Conservation (phyloP, 2,888 invertebrate genomes). For the Melanotus villosus region DNA sequence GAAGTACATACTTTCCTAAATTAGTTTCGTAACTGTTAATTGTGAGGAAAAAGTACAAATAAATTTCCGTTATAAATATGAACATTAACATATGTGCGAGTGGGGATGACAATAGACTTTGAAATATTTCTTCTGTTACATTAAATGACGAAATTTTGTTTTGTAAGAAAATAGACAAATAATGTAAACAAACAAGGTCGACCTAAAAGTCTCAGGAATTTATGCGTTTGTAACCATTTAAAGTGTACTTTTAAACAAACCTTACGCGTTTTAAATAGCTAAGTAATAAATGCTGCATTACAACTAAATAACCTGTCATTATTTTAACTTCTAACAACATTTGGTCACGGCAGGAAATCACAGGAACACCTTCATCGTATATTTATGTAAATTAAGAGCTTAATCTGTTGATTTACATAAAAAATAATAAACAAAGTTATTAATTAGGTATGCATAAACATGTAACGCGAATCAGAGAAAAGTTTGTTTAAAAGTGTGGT, state of each 20-base stretch:
- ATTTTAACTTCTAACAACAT: background rate
- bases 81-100: background rate
- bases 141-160: background rate
- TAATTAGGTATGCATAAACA: no score
- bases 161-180: background rate
- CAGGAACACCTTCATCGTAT: background rate
- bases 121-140: background rate
- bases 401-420: background rate
- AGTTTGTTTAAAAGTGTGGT: no score
- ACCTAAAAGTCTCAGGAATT: background rate
- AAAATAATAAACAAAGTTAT: no score
- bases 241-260: no score
- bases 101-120: background rate
- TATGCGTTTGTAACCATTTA: no score
- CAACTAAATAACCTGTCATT: background rate
- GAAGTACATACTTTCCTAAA: conserved; percentile 1
- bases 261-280: conserved; percentile 4
- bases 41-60: background rate
- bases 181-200: conserved; percentile 5
- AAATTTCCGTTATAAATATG: conserved; percentile 3
- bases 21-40: conserved; percentile 16
- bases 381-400: background rate
- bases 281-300: conserved; percentile 1
- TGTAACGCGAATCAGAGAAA: no score
- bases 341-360: conserved; percentile 1